These are phyloP conservation scores for Xiphophorus maculatus DNA, from an alignment of 2,113 vertebrate genomes.

Conservation along the genomic window DNA sequence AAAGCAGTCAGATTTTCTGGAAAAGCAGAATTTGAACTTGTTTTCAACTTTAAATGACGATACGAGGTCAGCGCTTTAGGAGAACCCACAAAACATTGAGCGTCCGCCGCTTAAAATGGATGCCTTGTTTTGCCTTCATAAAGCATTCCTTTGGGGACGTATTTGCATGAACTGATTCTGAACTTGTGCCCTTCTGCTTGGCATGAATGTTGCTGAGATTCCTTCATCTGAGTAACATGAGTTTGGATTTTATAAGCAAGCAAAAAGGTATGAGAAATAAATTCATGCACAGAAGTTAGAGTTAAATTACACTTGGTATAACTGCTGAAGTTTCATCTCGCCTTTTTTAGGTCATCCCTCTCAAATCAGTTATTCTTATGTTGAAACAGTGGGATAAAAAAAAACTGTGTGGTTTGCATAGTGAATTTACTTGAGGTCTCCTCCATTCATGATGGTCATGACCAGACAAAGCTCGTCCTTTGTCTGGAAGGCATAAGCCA, in stretches of 20 bases:
- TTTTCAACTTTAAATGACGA: neutral
- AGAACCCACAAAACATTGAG: neutral
- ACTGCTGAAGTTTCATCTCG: neutral
- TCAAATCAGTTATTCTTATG: neutral
- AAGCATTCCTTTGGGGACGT: neutral
- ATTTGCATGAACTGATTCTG: neutral
- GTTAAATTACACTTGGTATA: neutral
- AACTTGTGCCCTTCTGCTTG: neutral
- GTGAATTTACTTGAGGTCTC: conserved; percentile 85
- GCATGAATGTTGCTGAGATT: neutral
- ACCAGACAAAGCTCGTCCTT: conserved; percentile 91
- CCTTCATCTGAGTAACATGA: neutral
- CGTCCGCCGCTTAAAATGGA: neutral
- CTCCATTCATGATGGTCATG: conserved; percentile 95
- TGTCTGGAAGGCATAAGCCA: conserved; percentile 90
- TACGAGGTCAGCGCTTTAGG: neutral
- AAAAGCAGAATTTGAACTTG: neutral
- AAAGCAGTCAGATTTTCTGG: neutral
- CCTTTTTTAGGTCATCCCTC: neutral
- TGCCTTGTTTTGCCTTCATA: neutral
- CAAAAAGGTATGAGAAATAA: neutral
- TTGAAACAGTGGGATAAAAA: neutral
- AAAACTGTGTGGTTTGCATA: conserved; percentile 5
- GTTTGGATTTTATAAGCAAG: neutral
- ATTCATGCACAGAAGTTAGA: neutral